Evolutionary conservation across 1,140 invertebrate genomes (phyloP).

Genomic region (Pogonomyrmex californicus): DNA sequence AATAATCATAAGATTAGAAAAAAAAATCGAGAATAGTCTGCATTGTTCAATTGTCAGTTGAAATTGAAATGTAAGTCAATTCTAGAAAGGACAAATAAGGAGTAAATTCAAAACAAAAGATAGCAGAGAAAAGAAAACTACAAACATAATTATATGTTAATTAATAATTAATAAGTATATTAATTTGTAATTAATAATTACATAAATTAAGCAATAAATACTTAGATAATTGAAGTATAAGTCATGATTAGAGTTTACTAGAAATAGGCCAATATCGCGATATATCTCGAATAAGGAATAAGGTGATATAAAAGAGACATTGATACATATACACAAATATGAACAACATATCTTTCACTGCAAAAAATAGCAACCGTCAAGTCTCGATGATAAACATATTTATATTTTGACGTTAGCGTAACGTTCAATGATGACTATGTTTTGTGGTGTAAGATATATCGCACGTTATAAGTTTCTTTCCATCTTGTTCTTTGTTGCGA

Average conservation of each 20-base stretch:
- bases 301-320: not conserved
- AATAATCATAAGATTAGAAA: not conserved
- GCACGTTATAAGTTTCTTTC: not conserved
- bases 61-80: not conserved
- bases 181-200: not conserved
- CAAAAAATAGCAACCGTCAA: not conserved
- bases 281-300: not conserved
- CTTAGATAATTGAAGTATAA: not conserved
- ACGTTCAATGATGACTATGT: not conserved
- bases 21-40: not conserved
- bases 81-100: not conserved
- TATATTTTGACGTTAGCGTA: not conserved
- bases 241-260: not conserved
- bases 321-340: not conserved
- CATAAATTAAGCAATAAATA: not conserved
- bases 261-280: not conserved
- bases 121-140: not conserved
- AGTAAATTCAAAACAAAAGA: not conserved
- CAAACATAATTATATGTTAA: not conserved
- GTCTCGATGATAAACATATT: not conserved
- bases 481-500: not conserved
- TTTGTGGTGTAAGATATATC: not conserved
- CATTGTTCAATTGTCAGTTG: not conserved
- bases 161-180: conserved; percentile 1
- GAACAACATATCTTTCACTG: not conserved